phyloP scores from a whole-genome alignment of 2,797 vertebrate species.

The Heteromormyrus szaboi region DNA sequence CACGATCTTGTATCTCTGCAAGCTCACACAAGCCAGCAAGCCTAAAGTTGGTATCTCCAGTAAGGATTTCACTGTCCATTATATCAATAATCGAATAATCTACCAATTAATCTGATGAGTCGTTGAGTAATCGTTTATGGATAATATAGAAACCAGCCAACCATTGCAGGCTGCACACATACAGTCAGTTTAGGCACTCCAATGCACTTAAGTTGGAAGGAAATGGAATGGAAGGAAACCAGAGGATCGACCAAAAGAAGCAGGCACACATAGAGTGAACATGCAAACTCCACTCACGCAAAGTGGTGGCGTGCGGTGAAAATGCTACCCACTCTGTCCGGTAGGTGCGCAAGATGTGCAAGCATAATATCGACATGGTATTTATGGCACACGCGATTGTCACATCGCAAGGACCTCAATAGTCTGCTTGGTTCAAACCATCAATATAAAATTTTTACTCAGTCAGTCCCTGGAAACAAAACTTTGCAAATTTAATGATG shows the following conservation, averaged over 20 bases:
- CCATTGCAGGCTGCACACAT: background rate
- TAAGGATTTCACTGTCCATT: background rate
- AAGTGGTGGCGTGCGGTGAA: background rate
- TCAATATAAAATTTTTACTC: background rate
- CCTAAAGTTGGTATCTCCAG: background rate
- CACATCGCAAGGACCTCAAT: background rate
- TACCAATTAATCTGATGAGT: background rate
- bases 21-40: background rate
- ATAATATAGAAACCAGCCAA: background rate
- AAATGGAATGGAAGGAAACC: background rate
- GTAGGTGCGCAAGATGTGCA: background rate
- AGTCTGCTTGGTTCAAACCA: background rate
- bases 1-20: background rate
- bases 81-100: background rate
- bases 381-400: background rate
- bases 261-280: background rate
- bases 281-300: background rate
- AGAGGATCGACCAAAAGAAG: background rate
- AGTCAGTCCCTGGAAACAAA: background rate
- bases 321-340: background rate
- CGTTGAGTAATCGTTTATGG: background rate
- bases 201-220: background rate
- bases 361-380: background rate
- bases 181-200: background rate
- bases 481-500: background rate